phyloP scores from a whole-genome alignment of 2,797 vertebrate species.

The Gobionotothen gibberifrons region DNA sequence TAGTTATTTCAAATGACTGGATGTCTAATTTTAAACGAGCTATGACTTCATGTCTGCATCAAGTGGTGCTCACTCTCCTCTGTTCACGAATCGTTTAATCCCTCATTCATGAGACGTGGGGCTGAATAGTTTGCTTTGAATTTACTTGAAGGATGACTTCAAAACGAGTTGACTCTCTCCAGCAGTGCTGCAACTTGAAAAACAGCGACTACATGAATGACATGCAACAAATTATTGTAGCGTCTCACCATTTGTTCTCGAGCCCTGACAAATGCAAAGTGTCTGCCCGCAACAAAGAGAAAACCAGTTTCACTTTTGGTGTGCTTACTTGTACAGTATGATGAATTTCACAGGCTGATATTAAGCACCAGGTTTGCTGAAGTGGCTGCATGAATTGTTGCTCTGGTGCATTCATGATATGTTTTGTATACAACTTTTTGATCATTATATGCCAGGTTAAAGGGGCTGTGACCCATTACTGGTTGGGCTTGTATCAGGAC shows the following conservation, averaged over 20 bases:
- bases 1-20: not conserved
- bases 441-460: not conserved
- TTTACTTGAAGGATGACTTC: conserved; percentile 13
- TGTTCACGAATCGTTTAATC: conserved; percentile 11
- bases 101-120: not conserved
- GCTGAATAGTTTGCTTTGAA: conserved; percentile 19
- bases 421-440: conserved; percentile 7
- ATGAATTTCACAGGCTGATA: not conserved
- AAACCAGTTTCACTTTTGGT: conserved; percentile 6
- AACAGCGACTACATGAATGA: not conserved
- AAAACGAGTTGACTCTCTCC: conserved; percentile 10
- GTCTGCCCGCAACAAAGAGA: conserved; percentile 6
- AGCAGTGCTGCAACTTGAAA: not conserved
- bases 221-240: conserved; percentile 13
- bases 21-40: conserved; percentile 21
- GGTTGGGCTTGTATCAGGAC: not conserved
- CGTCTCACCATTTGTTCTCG: not conserved
- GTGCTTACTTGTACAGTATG: not conserved
- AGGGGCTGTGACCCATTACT: not conserved
- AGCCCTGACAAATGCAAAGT: not conserved
- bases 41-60: conserved; percentile 14
- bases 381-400: not conserved
- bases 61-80: conserved; percentile 13
- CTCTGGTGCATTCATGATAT: not conserved
- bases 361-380: conserved; percentile 17